Base-by-base conservation (phyloP, 2,888 invertebrate genomes). In the Clostera curtula region DNA sequence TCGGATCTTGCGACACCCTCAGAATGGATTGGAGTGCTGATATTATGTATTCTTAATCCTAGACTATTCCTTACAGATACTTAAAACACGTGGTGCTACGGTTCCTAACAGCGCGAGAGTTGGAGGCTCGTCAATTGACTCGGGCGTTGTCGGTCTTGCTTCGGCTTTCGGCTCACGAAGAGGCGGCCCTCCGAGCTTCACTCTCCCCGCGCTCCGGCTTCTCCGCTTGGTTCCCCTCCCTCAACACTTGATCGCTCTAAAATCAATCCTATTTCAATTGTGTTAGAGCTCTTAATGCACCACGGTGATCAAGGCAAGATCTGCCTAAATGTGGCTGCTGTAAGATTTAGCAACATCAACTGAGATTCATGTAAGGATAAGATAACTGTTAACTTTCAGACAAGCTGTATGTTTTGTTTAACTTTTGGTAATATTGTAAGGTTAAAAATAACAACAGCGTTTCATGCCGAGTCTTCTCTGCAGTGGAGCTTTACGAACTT, bases 71-170 rank as follows among this genome's bases (percentile, higher is more conserved):
- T n/a, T n/a, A n/a, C n/a, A 82, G 82, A 24, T 97, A 97, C 69
- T 85, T 97, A 31, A 96, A 96, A 62, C 96, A 97, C 77, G 97
- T 97, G 40, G 89, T 97, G 37, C 90, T 97, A 2, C 95, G 96
- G 63, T 97, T 97, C 74, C 86, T 97, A 54, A 96, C 96, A 0
- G 91, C 93, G 62, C 86, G 93, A 38, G 96, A 96, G 73, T 66
- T 90, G 15, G 90, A 96, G 86, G 96, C 96, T 19, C 87, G 95
- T 11, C 96, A 97, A 70, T 82, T 97, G 55, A 95, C 95, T 7
- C 89, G 93, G 56, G 96, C 96, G 1, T 92, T 97, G 2, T 89
- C 95, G 0, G 92, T 93, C 0, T 75, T 97, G 28, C 84, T 97
- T 14, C 89, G 93, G 37, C 90, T 97, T 37, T 90, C 91, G 0